Percentiles rank a stretch among this genome's conserved stretches.
Evolutionary conservation across 1,140 invertebrate species (phyloP).

Genomic region (Monochamus saltuarius): DNA sequence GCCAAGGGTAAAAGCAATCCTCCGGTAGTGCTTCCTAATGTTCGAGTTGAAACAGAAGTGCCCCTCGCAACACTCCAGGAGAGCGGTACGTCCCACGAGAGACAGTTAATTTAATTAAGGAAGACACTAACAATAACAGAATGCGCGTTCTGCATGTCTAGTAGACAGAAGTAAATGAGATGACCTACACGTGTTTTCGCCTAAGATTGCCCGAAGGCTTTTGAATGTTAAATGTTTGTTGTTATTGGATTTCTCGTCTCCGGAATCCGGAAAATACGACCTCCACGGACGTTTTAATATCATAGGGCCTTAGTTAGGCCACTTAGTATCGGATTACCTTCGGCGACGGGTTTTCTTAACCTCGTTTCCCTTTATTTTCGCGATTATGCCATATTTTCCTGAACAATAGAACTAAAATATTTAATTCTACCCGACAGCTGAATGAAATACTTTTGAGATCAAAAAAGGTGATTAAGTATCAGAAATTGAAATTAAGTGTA

Average conservation of each 20-base stretch:
- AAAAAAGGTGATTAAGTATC: no score
- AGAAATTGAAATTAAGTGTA: no score
- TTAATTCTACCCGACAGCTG: no score
- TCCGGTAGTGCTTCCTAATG: constrained; percentile 60
- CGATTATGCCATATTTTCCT: no score
- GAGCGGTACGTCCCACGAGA: constrained; percentile 39
- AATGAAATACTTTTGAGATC: no score
- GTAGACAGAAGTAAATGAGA: constrained; percentile 9
- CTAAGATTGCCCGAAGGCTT: constrained; percentile 14
- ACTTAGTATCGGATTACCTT: no score
- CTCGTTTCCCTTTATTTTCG: no score
- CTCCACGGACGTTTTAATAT: no score
- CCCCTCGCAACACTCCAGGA: constrained; percentile 37
- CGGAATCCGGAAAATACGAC: not conserved
- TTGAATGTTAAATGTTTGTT: constrained; percentile 2
- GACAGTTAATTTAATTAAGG: constrained; percentile 41
- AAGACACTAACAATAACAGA: constrained; percentile 41
- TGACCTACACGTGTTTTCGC: constrained; percentile 26
- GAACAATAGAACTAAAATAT: no score
- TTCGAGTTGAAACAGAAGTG: constrained; percentile 54
- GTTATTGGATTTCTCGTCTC: constrained; percentile 8
- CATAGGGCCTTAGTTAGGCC: no score
- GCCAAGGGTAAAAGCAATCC: constrained; percentile 68
- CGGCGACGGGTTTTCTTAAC: no score
- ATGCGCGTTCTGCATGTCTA: constrained; percentile 37